Evolutionary conservation across 2,797 vertebrate genomes (phyloP), one percentile per base, ranked within the genome.

Genomic region (Pterois miles): DNA sequence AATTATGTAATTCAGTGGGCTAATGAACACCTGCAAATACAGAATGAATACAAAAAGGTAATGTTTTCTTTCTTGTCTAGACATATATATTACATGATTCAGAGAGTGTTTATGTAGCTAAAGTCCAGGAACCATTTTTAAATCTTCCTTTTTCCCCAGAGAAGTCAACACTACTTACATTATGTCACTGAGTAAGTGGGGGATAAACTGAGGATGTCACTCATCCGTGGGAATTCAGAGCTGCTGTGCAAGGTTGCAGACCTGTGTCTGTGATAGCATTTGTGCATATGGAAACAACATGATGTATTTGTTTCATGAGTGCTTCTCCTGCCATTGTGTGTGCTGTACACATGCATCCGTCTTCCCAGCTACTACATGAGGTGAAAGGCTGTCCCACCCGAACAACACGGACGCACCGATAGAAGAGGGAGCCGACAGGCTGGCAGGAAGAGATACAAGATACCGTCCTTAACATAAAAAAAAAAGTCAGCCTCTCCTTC

Each of bases 391-490:
- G 58, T 34, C 66, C 62, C n/a, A 48, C 53, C 31, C 12, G 5
- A 72, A 69, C 56, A 77, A 57, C 76, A 66, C 31, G 0, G 23
- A 83, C 65, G 14, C 25, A 53, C 64, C 6, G 59, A 80, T 27
- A 82, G 83, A 74, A 81, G 76, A 74, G 25, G 46, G 59, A 84
- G 69, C 48, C 33, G 75, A 80, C 83, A 85, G 84, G 71, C 82
- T 91, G 92, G 81, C 92, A 91, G 87, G 90, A 89, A 86, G 83
- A 89, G 82, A 85, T 74, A 83, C 68, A 86, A 81, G 86, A 89
- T 87, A 84, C 75, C 84, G 67, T 89, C 80, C 82, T 85, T 85
- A 81, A 78, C 92, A 92, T 93, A 86, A 90, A 91, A 80, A 86
- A 90, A 91, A 80, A 89, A 91, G 81, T 93, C 88, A 89, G 83